A percentile compares a stretch with the other conserved stretches of the same genome.
phyloP scores from a whole-genome alignment of 2,797 vertebrate species.

The Podarcis lilfordi region DNA sequence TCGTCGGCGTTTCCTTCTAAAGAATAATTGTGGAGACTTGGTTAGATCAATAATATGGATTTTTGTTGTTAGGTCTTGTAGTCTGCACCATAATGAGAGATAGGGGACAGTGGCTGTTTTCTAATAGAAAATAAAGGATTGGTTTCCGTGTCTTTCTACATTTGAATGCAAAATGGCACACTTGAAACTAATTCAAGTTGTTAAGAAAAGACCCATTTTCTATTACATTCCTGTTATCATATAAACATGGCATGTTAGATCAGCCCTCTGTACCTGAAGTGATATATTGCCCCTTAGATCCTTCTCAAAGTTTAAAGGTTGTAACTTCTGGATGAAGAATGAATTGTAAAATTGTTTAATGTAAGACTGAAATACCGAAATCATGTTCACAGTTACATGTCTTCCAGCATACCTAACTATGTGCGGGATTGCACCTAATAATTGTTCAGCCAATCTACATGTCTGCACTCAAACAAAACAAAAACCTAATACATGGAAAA shows the following conservation, averaged over 20 bases:
- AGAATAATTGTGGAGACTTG: conserved; percentile 99
- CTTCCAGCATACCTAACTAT: not conserved
- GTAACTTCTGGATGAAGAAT: conserved; percentile 57
- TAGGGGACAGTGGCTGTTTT: conserved; percentile 88
- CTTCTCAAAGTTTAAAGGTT: conserved; percentile 73
- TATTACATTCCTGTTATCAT: conserved; percentile 76
- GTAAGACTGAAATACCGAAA: conserved; percentile 42
- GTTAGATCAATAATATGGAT: conserved; percentile 97
- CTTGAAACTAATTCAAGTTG: conserved; percentile 84
- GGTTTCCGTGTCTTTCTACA: conserved; percentile 83
- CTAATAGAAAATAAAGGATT: conserved; percentile 87
- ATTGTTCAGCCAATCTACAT: conserved; percentile 51
- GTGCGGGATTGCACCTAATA: conserved; percentile 4
- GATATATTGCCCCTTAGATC: conserved; percentile 70
- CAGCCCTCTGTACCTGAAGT: conserved; percentile 59
- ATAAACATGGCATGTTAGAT: conserved; percentile 74
- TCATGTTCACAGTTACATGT: not conserved
- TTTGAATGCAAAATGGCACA: conserved; percentile 86
- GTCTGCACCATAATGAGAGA: conserved; percentile 94
- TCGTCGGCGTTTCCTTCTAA: conserved; percentile 96
- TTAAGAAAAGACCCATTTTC: conserved; percentile 79
- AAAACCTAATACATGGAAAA: conserved; percentile 47
- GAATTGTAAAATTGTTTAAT: conserved; percentile 69
- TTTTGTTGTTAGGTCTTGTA: conserved; percentile 98
- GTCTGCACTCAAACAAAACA: conserved; percentile 38